Evolutionary conservation across 1,140 invertebrate genomes (phyloP), one percentile per base, ranked within the genome.

Genomic region (Drosophila suzukii): DNA sequence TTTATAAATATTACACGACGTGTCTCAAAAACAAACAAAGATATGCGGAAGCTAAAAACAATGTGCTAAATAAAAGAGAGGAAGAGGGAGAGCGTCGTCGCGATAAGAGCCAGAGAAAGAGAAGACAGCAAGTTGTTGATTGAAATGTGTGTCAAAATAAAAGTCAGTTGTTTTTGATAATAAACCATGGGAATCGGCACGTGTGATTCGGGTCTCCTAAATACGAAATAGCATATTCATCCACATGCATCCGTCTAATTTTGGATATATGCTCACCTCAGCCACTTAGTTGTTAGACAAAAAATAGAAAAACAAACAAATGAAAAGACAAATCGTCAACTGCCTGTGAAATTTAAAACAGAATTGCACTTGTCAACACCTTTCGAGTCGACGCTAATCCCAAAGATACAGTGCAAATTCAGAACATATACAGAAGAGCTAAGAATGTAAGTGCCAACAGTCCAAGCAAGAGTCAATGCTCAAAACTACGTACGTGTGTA

Each of bases 111-210:
- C 10, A 46, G 41, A 17, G n/a, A 8, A 8, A 47, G 50, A 0
- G 10, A 61, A 43, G 2, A 43, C 34, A 4, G 51, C 34, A 50
- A 44, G 27, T 70, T 77, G 70, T 68, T 84, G 81, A 80, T 84
- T 74, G 70, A 60, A 84, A 84, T 80, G 77, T 85, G 81, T 84
- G 81, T 84, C 81, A 84, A 81, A 74, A 78, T 59, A 63, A 32
- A 49, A 61, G 50, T 34, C 46, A 55, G 49, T 38, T 68, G 55
- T 75, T 43, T 63, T 44, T 58, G 44, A 70, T 62, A 54, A 76
- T 46, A 60, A 41, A 47, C 36, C 49, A 43, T 56, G 62, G 47
- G 34, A 66, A 53, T 30, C 49, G 41, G 61, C 47, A 73, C 61
- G 65, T 85, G 61, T 39, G 43, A 47, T 67, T 49, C 10, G 8